These are phyloP conservation scores for Dendrocincla tyrannina DNA, from an alignment of 2,797 vertebrate species.

Conservation along the genomic window DNA sequence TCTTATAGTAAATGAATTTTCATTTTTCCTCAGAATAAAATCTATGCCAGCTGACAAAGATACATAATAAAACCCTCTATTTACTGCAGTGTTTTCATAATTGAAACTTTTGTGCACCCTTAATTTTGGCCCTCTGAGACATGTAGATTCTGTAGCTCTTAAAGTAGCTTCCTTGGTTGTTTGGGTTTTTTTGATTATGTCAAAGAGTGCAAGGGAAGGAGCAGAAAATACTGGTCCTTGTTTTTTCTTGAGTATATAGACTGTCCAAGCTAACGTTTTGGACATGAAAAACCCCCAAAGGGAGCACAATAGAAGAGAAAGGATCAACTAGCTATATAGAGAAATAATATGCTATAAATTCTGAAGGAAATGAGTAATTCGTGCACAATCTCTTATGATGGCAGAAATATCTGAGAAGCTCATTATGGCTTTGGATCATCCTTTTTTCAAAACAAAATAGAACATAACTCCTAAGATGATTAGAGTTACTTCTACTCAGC, in stretches of 20 bases:
- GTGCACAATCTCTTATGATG: background rate
- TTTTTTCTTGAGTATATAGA: background rate
- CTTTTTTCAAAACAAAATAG: background rate
- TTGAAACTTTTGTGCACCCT: background rate
- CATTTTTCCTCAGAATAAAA: background rate
- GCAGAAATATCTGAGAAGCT: background rate
- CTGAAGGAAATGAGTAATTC: background rate
- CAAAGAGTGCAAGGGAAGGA: background rate
- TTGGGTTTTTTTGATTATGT: background rate
- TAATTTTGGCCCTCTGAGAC: background rate
- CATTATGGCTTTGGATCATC: background rate
- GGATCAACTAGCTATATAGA: background rate
- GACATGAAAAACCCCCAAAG: background rate
- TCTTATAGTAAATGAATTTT: background rate
- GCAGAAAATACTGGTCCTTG: background rate
- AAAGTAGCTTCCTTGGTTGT: background rate
- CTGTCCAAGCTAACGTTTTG: background rate
- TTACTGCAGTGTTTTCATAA: background rate
- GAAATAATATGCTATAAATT: background rate
- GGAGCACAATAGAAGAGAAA: background rate
- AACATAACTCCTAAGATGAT: background rate
- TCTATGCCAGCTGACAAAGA: background rate
- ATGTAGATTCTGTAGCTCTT: background rate
- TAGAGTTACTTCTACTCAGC: background rate
- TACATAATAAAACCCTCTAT: background rate